Evolutionary conservation across 2,888 invertebrate genomes (phyloP), one percentile per base, ranked within the genome.

Genomic region (Melolontha melolontha): DNA sequence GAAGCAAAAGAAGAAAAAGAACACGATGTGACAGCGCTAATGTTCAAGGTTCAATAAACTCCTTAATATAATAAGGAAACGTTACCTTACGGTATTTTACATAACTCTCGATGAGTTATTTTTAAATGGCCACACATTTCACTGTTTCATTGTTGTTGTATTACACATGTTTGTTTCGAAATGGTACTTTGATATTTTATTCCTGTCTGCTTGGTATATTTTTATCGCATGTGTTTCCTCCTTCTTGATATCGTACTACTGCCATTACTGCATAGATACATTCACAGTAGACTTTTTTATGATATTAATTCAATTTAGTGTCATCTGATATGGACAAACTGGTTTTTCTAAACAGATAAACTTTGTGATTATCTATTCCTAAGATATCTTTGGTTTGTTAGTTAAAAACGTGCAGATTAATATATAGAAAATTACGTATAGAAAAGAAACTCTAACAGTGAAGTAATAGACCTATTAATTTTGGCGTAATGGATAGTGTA

Each of bases 91-190:
- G 49, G 59, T 62, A 62, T 62, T 62, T 62, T 62, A 62, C 59
- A 62, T 62, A 62, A 62, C 47, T 62, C 59, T 17, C 29, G 47
- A 62, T 47, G 42, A 27, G 59, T 39, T 62, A 62, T 62, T 62
- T 62, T 47, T 62, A 62, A 62, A 62, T 62, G 59, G 47, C 47
- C 47, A 39, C 47, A 39, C 47, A 62, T 62, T 62, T 62, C 47
- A 62, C 59, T 34, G 59, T 34, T 62, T 62, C 59, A 62, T 62
- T 64, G 64, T 64, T 64, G 51, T 64, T 22, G 50, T n/a, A 50
- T 50, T 50, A 64, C 44, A 63, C 39, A 52, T 40, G 52, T 27
- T 64, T 64, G 44, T 72, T 72, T 70, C 68, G 55, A 69, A 66
- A 57, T 73, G 70, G 71, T 47, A 47, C 59, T 62, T 62, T 62